Base-by-base conservation (phyloP, 2,797 vertebrate species). In the Rachycentron canadum region DNA sequence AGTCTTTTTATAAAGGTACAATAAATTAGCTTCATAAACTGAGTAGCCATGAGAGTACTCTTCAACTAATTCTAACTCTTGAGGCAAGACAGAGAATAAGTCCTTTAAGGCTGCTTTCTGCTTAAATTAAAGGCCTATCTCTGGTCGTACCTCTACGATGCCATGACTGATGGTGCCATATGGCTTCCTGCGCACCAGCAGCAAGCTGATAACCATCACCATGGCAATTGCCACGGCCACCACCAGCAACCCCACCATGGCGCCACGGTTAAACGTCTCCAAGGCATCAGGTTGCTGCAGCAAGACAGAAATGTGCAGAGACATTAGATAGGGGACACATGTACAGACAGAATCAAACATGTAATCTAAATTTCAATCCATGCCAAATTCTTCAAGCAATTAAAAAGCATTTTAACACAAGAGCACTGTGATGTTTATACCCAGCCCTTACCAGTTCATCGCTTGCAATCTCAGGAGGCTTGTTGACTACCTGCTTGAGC, bases 81-180 rank as follows among this genome's bases (percentile, higher is more conserved):
- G 8, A 8, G 45, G 21, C 45, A 10, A 7, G 19, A 14, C 49
- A 13, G 23, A 2, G 4, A 50, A 25, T 23, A 13, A 50, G 23
- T 47, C 28, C n/a, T 50, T 38, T 36, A 26, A 38, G n/a, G 25
- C 57, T 63, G 52, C 2, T 16, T 52, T 66, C 28, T 21, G 21
- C 40, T 59, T 52, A 12, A 72, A 47, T 43, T 4, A 25, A 73
- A 55, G 43, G 56, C 25, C 59, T 16, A 13, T 60, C 12, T 76
- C 21, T 70, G 70, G 30, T 86, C 91, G 82, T 90, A 98, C 97
- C 96, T 97, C 97, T 40, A 98, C 96, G 30, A 98, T 97, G 52
- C 97, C 97, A 0, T 98, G 97, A 82, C 97, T 98, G 93, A 98
- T 98, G 7, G 96, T 95, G 77, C 97, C 97, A 2, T 97, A 97